Percentiles rank a stretch among this genome's conserved stretches.
Evolutionary conservation across 2,113 vertebrate species (phyloP).

Genomic region (Dasyornis broadbenti): DNA sequence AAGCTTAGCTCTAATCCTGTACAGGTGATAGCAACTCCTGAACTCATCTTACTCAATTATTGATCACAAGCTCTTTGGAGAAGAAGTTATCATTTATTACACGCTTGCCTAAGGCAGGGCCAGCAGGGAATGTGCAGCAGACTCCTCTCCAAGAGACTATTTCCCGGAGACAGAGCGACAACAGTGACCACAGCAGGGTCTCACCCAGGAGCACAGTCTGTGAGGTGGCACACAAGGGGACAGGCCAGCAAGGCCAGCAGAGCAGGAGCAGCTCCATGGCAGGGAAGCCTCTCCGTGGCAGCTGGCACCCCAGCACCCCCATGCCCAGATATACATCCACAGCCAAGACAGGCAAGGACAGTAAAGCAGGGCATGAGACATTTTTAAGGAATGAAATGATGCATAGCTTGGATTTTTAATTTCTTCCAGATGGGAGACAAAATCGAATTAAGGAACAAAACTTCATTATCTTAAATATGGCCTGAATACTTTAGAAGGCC

Average conservation of each 20-base stretch:
- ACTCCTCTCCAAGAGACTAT: neutral
- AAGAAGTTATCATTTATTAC: neutral
- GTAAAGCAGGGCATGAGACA: fast-evolving
- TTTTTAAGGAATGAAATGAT: neutral
- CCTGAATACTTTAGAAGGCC: neutral
- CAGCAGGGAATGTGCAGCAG: fast-evolving
- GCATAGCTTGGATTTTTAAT: neutral
- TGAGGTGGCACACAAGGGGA: fast-evolving
- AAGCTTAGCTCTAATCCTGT: neutral
- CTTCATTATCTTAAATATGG: neutral
- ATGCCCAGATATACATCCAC: fast-evolving
- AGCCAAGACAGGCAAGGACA: neutral
- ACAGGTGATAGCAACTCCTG: neutral
- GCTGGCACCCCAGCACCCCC: neutral
- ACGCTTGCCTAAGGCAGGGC: fast-evolving
- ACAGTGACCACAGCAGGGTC: neutral
- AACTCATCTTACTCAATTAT: neutral
- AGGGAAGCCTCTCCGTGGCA: neutral
- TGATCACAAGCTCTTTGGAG: neutral
- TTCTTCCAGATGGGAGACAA: neutral
- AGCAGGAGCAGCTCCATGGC: fast-evolving
- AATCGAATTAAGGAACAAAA: neutral
- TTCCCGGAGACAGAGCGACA: neutral
- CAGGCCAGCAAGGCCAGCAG: neutral
- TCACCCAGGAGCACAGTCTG: fast-evolving